Conservation (phyloP, 2,888 invertebrate species). For the Zaprionus bogoriensis region DNA sequence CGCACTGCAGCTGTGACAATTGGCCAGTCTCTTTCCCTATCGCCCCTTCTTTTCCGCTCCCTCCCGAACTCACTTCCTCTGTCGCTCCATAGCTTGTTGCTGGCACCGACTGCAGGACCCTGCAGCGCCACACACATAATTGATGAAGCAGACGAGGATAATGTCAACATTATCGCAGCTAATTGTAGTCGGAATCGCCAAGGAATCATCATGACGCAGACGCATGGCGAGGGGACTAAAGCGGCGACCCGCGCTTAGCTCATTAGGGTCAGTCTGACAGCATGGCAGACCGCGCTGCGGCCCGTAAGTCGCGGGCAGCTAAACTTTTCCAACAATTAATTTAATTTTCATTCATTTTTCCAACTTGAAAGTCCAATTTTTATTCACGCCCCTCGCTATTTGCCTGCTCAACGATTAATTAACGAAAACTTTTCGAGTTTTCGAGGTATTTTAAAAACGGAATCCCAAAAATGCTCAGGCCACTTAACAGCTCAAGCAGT, state of each 20-base stretch:
- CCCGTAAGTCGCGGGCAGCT: not conserved
- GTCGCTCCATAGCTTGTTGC: constrained; percentile 32
- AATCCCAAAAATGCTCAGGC: not conserved
- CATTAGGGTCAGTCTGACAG: constrained; percentile 17
- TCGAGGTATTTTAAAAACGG: not conserved
- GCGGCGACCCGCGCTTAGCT: not conserved
- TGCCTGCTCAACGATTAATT: not conserved
- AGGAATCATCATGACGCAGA: not conserved
- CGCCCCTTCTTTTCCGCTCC: not conserved
- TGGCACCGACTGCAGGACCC: constrained; percentile 3
- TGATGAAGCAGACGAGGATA: constrained; percentile 45
- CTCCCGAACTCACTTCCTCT: not conserved
- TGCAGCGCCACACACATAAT: constrained; percentile 34
- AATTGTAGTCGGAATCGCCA: constrained; percentile 37
- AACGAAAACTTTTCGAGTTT: not conserved
- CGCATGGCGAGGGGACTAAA: not conserved
- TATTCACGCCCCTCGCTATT: not conserved
- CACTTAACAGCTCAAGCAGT: not conserved
- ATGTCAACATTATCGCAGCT: constrained; percentile 54
- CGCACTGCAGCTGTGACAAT: constrained; percentile 6
- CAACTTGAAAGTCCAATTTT: not conserved
- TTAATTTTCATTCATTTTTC: not conserved
- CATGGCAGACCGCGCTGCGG: not conserved
- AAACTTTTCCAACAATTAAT: not conserved
- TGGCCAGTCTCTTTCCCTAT: not conserved